Evolutionary conservation across 2,888 invertebrate species (phyloP).

Genomic region (Lysandra coridon): DNA sequence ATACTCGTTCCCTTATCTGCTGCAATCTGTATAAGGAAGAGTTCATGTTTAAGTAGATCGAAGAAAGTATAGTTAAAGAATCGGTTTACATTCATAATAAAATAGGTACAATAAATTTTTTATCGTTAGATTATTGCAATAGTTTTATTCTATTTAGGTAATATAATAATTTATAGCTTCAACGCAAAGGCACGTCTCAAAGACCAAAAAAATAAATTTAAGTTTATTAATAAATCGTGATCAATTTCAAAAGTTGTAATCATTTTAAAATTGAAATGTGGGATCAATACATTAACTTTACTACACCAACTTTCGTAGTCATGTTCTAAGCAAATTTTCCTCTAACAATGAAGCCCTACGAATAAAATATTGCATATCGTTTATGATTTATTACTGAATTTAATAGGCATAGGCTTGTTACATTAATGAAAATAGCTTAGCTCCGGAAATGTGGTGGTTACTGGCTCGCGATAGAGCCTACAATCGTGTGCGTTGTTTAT

Average conservation of each 20-base stretch:
- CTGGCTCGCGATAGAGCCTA: background rate
- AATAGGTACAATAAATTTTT: no score
- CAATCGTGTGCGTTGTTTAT: background rate
- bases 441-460: background rate
- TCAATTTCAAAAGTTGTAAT: no score
- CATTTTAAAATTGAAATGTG: background rate
- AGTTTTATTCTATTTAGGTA: background rate
- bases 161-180: background rate
- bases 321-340: background rate
- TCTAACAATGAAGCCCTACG: conserved; percentile 11
- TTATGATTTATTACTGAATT: conserved; percentile 29
- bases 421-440: conserved; percentile 3
- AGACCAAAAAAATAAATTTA: background rate
- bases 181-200: background rate
- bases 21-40: conserved; percentile 23
- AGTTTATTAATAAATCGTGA: no score
- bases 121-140: no score
- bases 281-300: background rate
- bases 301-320: background rate
- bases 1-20: conserved; percentile 24
- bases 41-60: conserved; percentile 1
- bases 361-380: conserved; percentile 29
- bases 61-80: background rate
- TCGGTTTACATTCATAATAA: background rate
- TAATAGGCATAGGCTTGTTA: conserved; percentile 31